Evolutionary conservation across 2,797 vertebrate genomes (phyloP), one percentile per base, ranked within the genome.

Genomic region (Protonibea diacanthus): DNA sequence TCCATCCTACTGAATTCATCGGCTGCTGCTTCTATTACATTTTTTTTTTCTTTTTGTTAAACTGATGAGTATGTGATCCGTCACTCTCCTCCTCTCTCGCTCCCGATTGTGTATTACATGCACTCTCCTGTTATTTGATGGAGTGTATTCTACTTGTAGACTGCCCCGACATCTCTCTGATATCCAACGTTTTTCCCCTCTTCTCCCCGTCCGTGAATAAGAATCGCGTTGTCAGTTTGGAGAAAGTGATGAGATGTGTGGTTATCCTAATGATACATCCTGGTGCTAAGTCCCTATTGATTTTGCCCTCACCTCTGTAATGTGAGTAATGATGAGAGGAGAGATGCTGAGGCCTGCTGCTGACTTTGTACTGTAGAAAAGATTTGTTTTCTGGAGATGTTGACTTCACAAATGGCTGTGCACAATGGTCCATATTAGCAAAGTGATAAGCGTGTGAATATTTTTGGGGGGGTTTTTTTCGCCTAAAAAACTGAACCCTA

Each of bases 201-300:
- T 57, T n/a, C 33, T 38, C 52, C 25, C 17, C 4, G n/a, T 57
- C 75, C 40, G 42, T 83, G 78, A 86, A 88, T 87, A 83, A 82
- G 78, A 87, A 84, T 74, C 78, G 59, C 79, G 74, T 23, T 78
- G 76, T 76, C 38, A 71, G 62, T 74, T 49, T 69, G 80, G 33
- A 38, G 57, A 57, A 76, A 67, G 78, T 3, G 63, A 63, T 64
- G 72, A 78, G 80, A 80, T 45, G 40, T 52, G 67, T 17, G 66
- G 68, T 89, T 89, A 86, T 86, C 83, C 71, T 76, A 85, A 91
- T 77, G 82, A 89, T 79, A 79, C 81, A 84, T 88, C 73, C 75
- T 21, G 48, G 63, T 71, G 74, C 81, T 67, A 49, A 52, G 71
- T 79, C 72, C 70, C 4, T 61, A 89, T 93, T 65, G 90, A 89